Evolutionary conservation across 2,888 invertebrate species (phyloP), one percentile per base, ranked within the genome.

Genomic region (Lochmaea crataegi): DNA sequence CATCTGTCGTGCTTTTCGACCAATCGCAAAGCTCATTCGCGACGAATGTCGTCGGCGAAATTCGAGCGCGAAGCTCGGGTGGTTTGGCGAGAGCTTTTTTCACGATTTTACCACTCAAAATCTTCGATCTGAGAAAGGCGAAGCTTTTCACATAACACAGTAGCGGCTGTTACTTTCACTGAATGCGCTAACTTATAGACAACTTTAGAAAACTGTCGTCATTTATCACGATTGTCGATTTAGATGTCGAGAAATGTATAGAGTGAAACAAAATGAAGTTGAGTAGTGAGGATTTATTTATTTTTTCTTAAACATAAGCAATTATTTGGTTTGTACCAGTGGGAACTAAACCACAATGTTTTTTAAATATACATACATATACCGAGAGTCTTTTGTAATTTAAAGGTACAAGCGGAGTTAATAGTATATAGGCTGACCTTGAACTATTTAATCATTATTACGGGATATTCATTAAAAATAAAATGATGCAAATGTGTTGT

Each of bases 1-100:
- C 86, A 86, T 86, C 86, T 86, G 86, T 85, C 85, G 83, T 83
- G 81, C 83, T 83, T 84, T 81, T 81, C 81, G 82, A 82, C 86
- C 86, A 86, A 86, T 86, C 82, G 82, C 80, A 81, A 71, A 83
- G 80, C 81, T 78, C 80, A 78, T 66, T 32, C 38, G 26, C 67
- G 73, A 72, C 76, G 74, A 58, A n/a, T 71, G 71, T 72, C 67
- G 77, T 76, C 81, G 80, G 78, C 71, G 75, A 75, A 76, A 75
- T 74, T 78, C 77, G 77, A 66, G 48, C 22, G 41, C 53, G 56
- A 65, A 57, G 64, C 42, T 64, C 64, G 68, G 64, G 66, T 64
- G 60, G 56, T 67, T 60, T 66, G 67, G 72, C 72, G 71, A 71
- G 71, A 72, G 77, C 77, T 72, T 71, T 77, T 74, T 76, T 71